Conservation (phyloP, 2,888 invertebrate species). For the Ferrisia virgata region DNA sequence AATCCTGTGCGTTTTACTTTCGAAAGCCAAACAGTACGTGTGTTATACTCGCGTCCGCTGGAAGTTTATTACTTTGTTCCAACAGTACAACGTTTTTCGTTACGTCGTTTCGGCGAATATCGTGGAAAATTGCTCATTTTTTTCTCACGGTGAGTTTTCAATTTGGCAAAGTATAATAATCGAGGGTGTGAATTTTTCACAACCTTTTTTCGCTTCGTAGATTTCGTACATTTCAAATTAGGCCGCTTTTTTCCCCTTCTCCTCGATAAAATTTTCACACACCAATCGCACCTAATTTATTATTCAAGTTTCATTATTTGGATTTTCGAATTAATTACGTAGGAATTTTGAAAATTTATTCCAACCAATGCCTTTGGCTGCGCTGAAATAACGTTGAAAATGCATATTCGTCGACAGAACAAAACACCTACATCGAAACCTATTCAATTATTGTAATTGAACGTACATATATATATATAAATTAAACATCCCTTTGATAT, state of each 20-base stretch:
- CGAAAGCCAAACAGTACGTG: constrained; percentile 34
- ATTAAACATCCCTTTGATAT: background rate
- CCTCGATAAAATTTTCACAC: no score
- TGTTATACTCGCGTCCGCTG: background rate
- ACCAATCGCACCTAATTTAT: no score
- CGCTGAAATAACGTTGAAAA: no score
- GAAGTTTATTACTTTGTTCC: constrained; percentile 13
- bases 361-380: no score
- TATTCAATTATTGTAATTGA: background rate
- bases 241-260: no score
- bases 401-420: no score
- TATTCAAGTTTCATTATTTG: no score
- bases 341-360: no score
- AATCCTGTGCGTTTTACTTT: constrained; percentile 39
- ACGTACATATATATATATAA: no score
- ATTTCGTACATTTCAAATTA: background rate
- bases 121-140: background rate
- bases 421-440: no score
- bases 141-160: background rate
- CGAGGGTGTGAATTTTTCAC: background rate
- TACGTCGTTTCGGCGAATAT: background rate
- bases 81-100: background rate
- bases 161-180: background rate
- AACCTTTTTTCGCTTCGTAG: background rate
- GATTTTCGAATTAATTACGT: no score